Base-by-base conservation (phyloP, 2,888 invertebrate species). In the Odontocolon sp. region DNA sequence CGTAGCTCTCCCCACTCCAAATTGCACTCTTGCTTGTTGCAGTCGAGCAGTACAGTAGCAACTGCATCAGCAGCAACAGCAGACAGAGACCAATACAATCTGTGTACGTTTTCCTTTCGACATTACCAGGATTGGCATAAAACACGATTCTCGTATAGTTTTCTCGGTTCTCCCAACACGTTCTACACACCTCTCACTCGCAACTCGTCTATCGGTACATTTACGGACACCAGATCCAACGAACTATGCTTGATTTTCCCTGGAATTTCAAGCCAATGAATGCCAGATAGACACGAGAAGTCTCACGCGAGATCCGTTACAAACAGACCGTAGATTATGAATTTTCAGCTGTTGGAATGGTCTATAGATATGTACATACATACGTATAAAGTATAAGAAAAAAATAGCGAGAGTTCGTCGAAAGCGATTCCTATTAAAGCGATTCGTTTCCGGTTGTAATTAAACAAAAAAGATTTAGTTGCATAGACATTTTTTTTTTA, bases 361-460 rank as follows among this genome's bases (percentile, higher is more conserved):
- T 31, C 14, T 16, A 31, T 31, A 50, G 33, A 14, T 9, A 36
- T n/a, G n/a, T n/a, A n/a, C n/a, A n/a, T n/a, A n/a, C n/a, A n/a
- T n/a, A n/a, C n/a, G 63, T 50, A 38, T 47, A 64, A 64, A 64
- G 36, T 50, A 14, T 4, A 38, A 3, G 21, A 28, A 47, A 31
- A 56, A 64, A 67, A 71, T 64, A 40, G 63, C 42, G 38, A 68
- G 63, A 31, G 42, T 36, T 74, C 77, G 78, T 80, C 78, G 80
- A 83, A 80, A 80, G 82, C 81, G 80, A 84, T 83, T 80, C 79
- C 79, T 80, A 75, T 63, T 68, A 70, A 52, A 57, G 77, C 74
- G 26, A 69, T 64, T 73, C 73, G 64, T 80, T 81, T 80, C 76
- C 71, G 57, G 73, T 33, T 26, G 40, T 52, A 63, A 64, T 66